These are phyloP conservation scores for Mycetomoellerius zeteki DNA, from an alignment of 1,140 invertebrate species.

Conservation along the genomic window DNA sequence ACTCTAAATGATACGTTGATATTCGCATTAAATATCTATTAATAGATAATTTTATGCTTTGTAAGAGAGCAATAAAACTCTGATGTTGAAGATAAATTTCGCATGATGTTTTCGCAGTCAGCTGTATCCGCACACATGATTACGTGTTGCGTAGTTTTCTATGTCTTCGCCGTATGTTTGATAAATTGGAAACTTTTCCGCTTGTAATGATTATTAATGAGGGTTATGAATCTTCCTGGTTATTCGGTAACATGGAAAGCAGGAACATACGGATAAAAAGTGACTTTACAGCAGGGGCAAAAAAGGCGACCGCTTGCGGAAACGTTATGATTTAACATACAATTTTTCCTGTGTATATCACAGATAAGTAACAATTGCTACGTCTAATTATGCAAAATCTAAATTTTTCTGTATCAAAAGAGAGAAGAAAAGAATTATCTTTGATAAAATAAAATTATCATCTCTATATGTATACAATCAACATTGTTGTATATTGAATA, in stretches of 20 bases:
- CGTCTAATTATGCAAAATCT: background rate
- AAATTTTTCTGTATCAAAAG: background rate
- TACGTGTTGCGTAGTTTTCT: background rate
- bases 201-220: conserved; percentile 59
- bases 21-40: background rate
- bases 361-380: background rate
- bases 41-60: conserved; percentile 1
- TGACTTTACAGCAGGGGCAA: background rate
- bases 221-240: conserved; percentile 45
- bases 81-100: conserved; percentile 28
- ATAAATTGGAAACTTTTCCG: conserved; percentile 50
- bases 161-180: conserved; percentile 1
- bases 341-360: conserved; percentile 9
- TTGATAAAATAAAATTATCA: background rate
- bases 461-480: background rate
- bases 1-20: background rate
- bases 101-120: conserved; percentile 17
- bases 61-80: background rate
- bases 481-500: background rate
- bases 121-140: conserved; percentile 6
- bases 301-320: background rate
- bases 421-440: background rate
- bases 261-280: conserved; percentile 27
- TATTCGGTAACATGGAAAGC: conserved; percentile 38
- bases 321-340: conserved; percentile 27